A percentile compares a stretch with the other conserved stretches of the same genome.
Conservation (phyloP, 2,113 vertebrate species). For the Setophaga coronata region DNA sequence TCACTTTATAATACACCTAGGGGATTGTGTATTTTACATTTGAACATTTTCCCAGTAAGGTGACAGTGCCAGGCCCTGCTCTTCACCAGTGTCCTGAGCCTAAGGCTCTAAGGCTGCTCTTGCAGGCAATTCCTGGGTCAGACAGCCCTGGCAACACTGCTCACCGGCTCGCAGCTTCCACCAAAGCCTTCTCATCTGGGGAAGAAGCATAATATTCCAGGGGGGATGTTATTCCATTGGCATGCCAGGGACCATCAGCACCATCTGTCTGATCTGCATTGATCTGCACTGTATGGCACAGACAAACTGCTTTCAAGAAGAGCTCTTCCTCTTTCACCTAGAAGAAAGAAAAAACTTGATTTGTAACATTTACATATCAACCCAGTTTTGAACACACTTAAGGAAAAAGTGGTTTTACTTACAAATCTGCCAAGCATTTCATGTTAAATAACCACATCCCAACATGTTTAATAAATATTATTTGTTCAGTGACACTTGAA, state of each 20-base stretch:
- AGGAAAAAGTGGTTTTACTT: not conserved
- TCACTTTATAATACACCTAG: not conserved
- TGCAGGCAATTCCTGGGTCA: not conserved
- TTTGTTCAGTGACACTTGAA: not conserved
- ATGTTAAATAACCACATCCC: not conserved
- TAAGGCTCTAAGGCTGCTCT: not conserved
- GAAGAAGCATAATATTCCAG: conserved; percentile 97
- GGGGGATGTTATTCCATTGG: conserved; percentile 76
- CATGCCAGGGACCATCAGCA: conserved; percentile 80
- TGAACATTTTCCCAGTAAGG: not conserved
- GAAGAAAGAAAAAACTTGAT: not conserved
- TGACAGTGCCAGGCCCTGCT: not conserved
- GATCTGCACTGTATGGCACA: conserved; percentile 97
- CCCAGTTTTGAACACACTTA: not conserved
- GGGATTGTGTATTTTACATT: not conserved
- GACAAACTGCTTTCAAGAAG: conserved; percentile 93
- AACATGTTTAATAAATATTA: not conserved
- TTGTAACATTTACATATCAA: not conserved
- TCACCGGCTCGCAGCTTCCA: conserved; percentile 94
- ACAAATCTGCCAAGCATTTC: not conserved
- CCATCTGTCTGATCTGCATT: conserved; percentile 86
- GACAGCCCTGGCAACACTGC: not conserved
- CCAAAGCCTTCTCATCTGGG: conserved; percentile 95
- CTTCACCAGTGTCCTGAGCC: not conserved
- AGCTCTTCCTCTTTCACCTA: conserved; percentile 87